Conservation (phyloP, 2,888 invertebrate genomes). For the Sthenelais limicola region DNA sequence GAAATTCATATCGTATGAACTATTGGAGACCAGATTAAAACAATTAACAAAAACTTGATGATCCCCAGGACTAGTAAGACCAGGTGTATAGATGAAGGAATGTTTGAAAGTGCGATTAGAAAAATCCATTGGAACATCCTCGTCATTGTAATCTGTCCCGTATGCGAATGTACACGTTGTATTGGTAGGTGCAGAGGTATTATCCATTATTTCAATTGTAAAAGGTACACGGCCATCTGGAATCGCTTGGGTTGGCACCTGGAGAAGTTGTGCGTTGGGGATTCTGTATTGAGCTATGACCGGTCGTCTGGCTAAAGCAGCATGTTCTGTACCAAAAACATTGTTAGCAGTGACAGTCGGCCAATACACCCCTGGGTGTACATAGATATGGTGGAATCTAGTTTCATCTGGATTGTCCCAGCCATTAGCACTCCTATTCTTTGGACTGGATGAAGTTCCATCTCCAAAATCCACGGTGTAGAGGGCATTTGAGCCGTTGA, state of each 20-base stretch:
- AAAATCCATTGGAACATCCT: not conserved
- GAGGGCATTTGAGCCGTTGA: not conserved
- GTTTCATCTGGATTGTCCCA: not conserved
- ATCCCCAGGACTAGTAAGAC: not conserved
- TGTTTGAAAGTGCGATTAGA: not conserved
- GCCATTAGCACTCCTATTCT: not conserved
- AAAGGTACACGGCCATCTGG: not conserved
- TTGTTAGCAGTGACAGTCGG: not conserved
- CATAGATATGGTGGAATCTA: not conserved
- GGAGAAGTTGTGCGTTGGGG: not conserved
- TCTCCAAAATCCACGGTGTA: not conserved
- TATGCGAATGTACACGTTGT: not conserved
- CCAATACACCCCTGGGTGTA: not conserved
- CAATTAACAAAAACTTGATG: constrained; percentile 4
- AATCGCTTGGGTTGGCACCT: not conserved
- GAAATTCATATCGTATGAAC: not conserved
- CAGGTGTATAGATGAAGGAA: not conserved
- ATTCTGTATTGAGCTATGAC: not conserved
- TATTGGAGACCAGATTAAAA: constrained; percentile 2
- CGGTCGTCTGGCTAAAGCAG: not conserved
- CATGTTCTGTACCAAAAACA: not conserved
- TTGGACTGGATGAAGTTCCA: not conserved
- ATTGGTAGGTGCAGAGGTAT: not conserved
- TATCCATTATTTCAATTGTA: not conserved
- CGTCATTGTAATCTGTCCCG: not conserved